Base-by-base conservation (phyloP, 2,888 invertebrate species). In the Pedicia rivosa region DNA sequence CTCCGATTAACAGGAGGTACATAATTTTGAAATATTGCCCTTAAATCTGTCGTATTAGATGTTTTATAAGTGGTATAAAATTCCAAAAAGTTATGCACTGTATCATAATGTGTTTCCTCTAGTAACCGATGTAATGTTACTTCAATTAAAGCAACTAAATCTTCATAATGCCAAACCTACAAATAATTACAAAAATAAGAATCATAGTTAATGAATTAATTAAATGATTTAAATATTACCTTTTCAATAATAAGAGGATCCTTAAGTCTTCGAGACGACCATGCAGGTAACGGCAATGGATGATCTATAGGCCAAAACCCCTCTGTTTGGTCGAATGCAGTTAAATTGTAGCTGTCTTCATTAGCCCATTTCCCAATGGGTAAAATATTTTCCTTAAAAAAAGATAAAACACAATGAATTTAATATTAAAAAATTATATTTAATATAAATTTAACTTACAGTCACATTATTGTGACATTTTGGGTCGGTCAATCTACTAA, bases 81-180 rank as follows among this genome's bases (percentile, higher is more conserved):
- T 46, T 67, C 63, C 49, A 86, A 64, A 62, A 88, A 82, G 62
- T 88, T 86, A 60, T 79, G 79, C 45, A 88, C 74, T 36, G 87
- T 88, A 64, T 91, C 84, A 61, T 91, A 91, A 63, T 84, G 80
- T 56, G 87, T 81, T 50, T 78, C 75, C 54, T 78, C 78, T 54
- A 91, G 68, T 54, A 87, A 70, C 39, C 72, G 74, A 55, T 84
- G 83, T 48, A 88, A 72, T 49, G 75, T 69, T 50, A 76, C 70
- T 65, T 88, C 87, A 56, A 87, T 78, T 48, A 72, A 69, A 39
- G 78, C 74, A 50, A 78, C 80, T 51, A 87, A 68, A 54, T 77
- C 75, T 67, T 86, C 84, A 63, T 84, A 87, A 47, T 73, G 70
- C 59, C 60, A 61, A 36, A 62, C 30, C 40, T 40, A 17, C 7